Conservation (phyloP, 2,113 vertebrate genomes). For the Scatophagus argus region DNA sequence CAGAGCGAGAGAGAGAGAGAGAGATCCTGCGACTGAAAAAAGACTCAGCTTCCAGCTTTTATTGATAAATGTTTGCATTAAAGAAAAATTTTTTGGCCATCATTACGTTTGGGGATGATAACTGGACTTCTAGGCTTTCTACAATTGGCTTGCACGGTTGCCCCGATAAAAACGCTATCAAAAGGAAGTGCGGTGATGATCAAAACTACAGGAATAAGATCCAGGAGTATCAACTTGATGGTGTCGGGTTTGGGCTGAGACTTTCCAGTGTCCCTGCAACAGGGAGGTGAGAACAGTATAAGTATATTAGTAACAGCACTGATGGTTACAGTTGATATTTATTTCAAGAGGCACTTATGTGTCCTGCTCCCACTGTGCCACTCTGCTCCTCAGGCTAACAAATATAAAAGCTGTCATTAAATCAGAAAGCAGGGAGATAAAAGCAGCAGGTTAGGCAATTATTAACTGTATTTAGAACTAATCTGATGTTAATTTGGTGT, state of each 20-base stretch:
- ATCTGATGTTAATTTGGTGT: background rate
- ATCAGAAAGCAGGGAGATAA: conserved; percentile 20
- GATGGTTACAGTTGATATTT: conserved; percentile 7
- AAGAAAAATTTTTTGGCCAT: conserved; percentile 3
- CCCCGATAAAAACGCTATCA: background rate
- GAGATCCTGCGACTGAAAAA: background rate
- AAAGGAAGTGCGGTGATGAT: background rate
- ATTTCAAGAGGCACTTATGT: conserved; percentile 18
- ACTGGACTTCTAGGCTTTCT: background rate
- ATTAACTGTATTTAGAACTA: conserved; percentile 1
- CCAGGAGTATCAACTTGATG: background rate
- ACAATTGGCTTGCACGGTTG: background rate
- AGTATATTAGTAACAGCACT: background rate
- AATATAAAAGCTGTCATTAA: conserved; percentile 21
- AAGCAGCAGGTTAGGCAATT: background rate
- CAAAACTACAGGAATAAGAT: background rate
- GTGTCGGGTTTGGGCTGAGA: background rate
- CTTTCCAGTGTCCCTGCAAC: background rate
- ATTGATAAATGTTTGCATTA: background rate
- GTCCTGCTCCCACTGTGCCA: background rate
- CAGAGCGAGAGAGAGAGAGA: too few species aligned
- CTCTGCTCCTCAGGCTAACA: background rate
- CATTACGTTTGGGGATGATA: background rate
- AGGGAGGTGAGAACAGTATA: background rate
- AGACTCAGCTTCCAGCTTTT: background rate